A percentile compares a stretch with the other conserved stretches of the same genome.
These are phyloP conservation scores for Chrysogorgia sp. DNA, from an alignment of 92 coral and sea anemone species.

Conservation along the genomic window DNA sequence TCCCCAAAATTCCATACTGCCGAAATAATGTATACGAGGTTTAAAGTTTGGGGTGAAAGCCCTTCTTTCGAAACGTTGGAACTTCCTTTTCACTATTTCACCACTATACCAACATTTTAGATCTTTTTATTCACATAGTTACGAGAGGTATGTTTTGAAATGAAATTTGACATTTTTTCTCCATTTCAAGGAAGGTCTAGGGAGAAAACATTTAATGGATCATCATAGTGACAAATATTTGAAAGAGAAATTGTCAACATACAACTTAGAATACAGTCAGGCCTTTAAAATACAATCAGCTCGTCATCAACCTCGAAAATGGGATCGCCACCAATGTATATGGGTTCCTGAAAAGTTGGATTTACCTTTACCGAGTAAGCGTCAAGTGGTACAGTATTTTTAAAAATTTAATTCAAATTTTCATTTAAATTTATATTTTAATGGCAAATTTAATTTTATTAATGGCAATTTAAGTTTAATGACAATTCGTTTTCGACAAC, in stretches of 20 bases:
- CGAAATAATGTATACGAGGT: too few species aligned
- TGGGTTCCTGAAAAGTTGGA: conserved; percentile 63
- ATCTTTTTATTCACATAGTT: not conserved
- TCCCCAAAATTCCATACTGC: too few species aligned
- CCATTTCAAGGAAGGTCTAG: conserved; percentile 48
- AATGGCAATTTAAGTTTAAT: too few species aligned
- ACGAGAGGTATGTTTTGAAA: not conserved
- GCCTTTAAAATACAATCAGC: conserved; percentile 33
- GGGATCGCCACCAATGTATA: conserved; percentile 46
- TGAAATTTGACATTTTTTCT: not conserved
- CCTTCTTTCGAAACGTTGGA: not conserved
- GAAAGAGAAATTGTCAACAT: conserved; percentile 43
- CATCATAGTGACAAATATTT: conserved; percentile 59
- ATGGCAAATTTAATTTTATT: too few species aligned
- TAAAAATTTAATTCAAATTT: too few species aligned
- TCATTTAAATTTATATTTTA: too few species aligned
- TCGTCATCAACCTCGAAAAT: conserved; percentile 37
- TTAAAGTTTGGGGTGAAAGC: too few species aligned
- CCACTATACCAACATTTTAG: not conserved
- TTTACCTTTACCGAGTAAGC: conserved; percentile 48
- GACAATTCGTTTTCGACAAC: too few species aligned
- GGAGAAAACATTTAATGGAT: conserved; percentile 40
- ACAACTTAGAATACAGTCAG: conserved; percentile 49
- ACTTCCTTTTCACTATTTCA: not conserved
- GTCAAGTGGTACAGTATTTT: too few species aligned